Conservation (phyloP, 2,113 vertebrate genomes). For the Scytalopus superciliaris region DNA sequence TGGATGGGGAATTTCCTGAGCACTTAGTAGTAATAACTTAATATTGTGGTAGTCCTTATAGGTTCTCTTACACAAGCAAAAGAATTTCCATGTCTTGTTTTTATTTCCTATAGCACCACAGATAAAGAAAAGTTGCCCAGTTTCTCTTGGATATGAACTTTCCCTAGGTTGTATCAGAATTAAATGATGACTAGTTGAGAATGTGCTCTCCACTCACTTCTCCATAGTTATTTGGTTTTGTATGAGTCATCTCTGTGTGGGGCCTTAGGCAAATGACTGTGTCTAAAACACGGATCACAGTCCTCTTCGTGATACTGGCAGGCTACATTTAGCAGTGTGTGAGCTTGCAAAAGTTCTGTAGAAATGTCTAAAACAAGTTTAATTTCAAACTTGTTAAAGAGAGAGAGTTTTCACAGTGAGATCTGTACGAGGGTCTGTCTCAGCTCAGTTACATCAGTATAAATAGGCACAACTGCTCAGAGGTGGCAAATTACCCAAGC, state of each 20-base stretch:
- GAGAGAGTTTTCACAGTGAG: not conserved
- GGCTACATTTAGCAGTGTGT: not conserved
- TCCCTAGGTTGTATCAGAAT: not conserved
- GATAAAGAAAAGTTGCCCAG: not conserved
- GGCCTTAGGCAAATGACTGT: not conserved
- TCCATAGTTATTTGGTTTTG: not conserved
- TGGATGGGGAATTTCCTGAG: not conserved
- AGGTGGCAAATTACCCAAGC: not conserved
- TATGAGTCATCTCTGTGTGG: not conserved
- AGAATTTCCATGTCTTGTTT: not conserved
- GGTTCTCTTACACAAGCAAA: not conserved
- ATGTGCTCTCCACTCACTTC: not conserved
- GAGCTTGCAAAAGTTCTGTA: conserved; percentile 3
- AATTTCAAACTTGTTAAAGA: not conserved
- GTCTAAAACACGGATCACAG: not conserved
- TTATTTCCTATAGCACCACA: not conserved
- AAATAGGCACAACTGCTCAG: not conserved
- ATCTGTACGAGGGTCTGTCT: not conserved
- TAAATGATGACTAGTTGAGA: not conserved
- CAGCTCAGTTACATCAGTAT: not conserved
- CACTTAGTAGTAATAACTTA: not conserved
- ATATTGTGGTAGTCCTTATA: not conserved
- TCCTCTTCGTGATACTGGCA: not conserved
- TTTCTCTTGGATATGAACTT: not conserved
- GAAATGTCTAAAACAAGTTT: conserved; percentile 7